Evolutionary conservation across 2,113 vertebrate species (phyloP), one percentile per base, ranked within the genome.

Genomic region (Cyphomyrus discorhynchus): DNA sequence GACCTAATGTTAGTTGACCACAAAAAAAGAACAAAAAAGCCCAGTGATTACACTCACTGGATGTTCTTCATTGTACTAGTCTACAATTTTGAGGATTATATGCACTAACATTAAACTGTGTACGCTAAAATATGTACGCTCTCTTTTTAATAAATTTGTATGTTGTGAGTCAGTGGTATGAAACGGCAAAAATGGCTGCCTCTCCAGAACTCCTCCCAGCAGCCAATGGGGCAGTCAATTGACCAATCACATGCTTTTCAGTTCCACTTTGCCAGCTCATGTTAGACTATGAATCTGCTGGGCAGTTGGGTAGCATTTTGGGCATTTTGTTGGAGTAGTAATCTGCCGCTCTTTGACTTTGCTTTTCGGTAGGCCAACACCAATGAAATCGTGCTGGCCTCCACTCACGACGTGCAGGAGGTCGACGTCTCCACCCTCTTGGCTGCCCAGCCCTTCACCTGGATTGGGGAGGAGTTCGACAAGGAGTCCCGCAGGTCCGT

Each of bases 401-500:
- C 98, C 89, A 99, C 98, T 53, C 98, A 99, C 85, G 98, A 99
- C 88, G 98, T 99, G 90, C 98, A 99, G 94, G 98, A 99, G 93
- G 98, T 99, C 17, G 98, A 99, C 82, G 97, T 99, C 89, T 97
- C 98, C 21, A 97, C 95, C 88, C 95, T 99, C 0, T 94, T 99
- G 91, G 97, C 97, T 35, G 97, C 97, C 86, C 98, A 99, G 90
- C 95, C 98, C 0, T 99, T 96, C 92, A 97, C 98, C 91, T 99
- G 98, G 98, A 99, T 99, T 86, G 98, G 98, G 84, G 98, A 99
- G 83, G 98, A 99, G 90, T 98, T 96, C 90, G 98, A 99, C 94
- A 96, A 97, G 92, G 98, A 99, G 92, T 99, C 98, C 11, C 98
- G 97, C 96, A 98, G 98, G 98, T 99, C 82, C 56, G 93, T 39